Conservation (phyloP, 2,797 vertebrate species). For the Ficedula albicollis region DNA sequence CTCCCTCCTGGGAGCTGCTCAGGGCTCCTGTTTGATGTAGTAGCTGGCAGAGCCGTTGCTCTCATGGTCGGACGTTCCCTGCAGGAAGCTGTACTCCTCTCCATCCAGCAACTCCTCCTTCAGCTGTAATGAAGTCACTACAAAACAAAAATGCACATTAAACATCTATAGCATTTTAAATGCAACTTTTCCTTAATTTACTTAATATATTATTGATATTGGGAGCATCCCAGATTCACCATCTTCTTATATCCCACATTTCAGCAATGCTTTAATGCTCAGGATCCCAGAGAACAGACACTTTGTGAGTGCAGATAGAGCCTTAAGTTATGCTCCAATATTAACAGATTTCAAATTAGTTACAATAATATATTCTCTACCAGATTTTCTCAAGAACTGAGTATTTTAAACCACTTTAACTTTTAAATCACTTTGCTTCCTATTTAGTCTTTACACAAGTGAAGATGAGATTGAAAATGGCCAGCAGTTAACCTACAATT, state of each 20-base stretch:
- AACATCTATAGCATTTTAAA: neutral
- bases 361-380: neutral
- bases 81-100: slow-evolving; percentile 93
- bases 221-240: neutral
- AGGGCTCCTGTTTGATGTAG: slow-evolving; percentile 97
- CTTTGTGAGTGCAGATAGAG: neutral
- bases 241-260: neutral
- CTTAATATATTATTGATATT: neutral
- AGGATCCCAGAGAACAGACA: neutral
- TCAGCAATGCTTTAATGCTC: neutral
- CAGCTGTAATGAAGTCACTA: slow-evolving; percentile 89
- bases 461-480: neutral
- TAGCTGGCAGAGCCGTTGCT: slow-evolving; percentile 96
- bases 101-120: slow-evolving; percentile 91
- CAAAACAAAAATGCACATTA: neutral
- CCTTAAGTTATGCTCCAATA: neutral
- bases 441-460: neutral
- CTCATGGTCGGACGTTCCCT: slow-evolving; percentile 95
- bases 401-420: neutral
- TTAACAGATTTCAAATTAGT: neutral
- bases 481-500: neutral
- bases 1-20: slow-evolving; percentile 65
- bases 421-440: neutral
- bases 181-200: neutral
- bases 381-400: neutral